Evolutionary conservation across 2,888 invertebrate genomes (phyloP).

Genomic region (Agriopis aurantiaria): DNA sequence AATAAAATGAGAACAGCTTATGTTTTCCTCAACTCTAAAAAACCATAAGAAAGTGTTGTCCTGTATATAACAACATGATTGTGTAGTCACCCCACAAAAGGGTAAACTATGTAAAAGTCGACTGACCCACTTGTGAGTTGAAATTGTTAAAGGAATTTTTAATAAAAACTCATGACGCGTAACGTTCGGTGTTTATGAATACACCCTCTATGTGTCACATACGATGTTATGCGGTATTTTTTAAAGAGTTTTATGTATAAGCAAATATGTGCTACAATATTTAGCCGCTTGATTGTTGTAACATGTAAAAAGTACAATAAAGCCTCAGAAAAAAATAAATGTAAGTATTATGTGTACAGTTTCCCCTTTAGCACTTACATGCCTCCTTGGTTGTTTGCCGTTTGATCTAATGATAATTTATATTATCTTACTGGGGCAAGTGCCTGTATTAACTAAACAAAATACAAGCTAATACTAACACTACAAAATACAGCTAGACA

Average conservation of each 20-base stretch:
- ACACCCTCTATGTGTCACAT: slow-evolving; percentile 40
- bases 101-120: slow-evolving; percentile 60
- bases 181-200: slow-evolving; percentile 49
- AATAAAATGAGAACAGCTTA: too few species aligned
- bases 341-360: too few species aligned
- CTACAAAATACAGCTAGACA: too few species aligned
- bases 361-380: too few species aligned
- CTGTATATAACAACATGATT: background rate
- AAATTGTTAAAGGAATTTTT: slow-evolving; percentile 60
- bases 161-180: slow-evolving; percentile 55
- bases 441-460: too few species aligned
- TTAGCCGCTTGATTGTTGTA: too few species aligned
- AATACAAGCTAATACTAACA: too few species aligned
- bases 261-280: background rate
- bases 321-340: too few species aligned
- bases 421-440: too few species aligned
- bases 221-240: background rate
- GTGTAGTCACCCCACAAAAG: slow-evolving; percentile 14
- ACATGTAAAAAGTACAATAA: too few species aligned
- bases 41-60: background rate
- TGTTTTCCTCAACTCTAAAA: background rate
- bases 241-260: background rate
- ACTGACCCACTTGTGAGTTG: slow-evolving; percentile 54
- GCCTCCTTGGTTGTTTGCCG: too few species aligned
- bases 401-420: too few species aligned